Percentiles rank a stretch among this genome's conserved stretches.
Conservation (phyloP, 2,888 invertebrate species). For the Melitaea athalia region DNA sequence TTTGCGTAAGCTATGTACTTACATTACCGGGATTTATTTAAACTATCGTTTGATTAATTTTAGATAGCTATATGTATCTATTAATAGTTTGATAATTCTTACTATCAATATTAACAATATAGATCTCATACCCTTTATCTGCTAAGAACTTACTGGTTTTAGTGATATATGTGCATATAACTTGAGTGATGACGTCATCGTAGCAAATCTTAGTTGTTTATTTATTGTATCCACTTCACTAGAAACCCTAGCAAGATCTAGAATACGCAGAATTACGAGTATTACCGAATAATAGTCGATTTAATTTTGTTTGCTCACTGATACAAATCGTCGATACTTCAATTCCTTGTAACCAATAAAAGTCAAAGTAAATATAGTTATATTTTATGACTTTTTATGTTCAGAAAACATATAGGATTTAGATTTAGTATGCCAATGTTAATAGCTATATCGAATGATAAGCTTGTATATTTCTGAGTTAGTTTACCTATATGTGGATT, state of each 20-base stretch:
- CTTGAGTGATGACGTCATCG: not conserved
- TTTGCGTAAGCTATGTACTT: conserved; percentile 6
- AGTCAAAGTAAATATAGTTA: not conserved
- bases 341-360: conserved; percentile 4
- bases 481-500: not conserved
- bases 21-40: not conserved
- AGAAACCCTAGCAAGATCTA: conserved; percentile 24
- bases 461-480: not conserved
- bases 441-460: not conserved
- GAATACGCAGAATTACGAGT: conserved; percentile 36
- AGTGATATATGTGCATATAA: not conserved
- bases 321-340: not conserved
- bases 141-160: not conserved
- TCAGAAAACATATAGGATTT: not conserved
- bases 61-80: too few relatives aligned
- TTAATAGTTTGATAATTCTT: too few relatives aligned
- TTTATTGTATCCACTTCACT: conserved; percentile 23
- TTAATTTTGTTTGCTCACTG: conserved; percentile 16
- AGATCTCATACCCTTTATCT: too few relatives aligned
- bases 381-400: not conserved
- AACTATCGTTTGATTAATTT: not conserved
- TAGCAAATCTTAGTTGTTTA: conserved; percentile 10
- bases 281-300: conserved; percentile 16
- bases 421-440: not conserved
- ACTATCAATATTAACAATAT: too few relatives aligned